Conservation (phyloP, 1,140 invertebrate genomes). For the Prorops nasuta region DNA sequence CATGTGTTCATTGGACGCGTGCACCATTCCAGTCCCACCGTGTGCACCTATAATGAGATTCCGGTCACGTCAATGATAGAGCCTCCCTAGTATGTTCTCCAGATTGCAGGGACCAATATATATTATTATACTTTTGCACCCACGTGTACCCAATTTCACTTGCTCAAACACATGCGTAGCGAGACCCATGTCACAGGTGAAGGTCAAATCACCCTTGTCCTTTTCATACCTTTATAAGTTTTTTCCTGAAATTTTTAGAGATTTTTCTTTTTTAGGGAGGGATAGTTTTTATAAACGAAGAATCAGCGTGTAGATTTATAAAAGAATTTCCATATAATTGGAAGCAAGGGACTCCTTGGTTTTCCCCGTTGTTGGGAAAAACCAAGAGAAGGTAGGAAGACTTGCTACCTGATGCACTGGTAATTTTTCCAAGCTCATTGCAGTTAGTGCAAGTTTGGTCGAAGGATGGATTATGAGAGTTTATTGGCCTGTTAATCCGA, state of each 20-base stretch:
- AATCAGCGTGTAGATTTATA: background rate
- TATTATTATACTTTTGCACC: background rate
- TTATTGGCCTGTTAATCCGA: background rate
- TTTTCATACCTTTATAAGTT: background rate
- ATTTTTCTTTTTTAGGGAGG: background rate
- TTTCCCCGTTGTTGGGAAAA: background rate
- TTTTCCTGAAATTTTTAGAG: background rate
- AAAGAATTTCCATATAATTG: background rate
- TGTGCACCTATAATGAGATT: slow-evolving; percentile 34
- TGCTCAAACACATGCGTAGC: background rate
- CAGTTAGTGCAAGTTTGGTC: too few species aligned
- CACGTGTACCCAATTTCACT: background rate
- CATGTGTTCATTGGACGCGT: slow-evolving; percentile 19
- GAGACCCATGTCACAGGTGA: background rate
- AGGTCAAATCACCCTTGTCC: background rate
- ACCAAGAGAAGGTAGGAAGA: background rate
- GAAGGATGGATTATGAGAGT: background rate
- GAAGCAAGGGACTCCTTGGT: background rate
- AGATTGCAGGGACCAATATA: too few species aligned
- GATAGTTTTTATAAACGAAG: background rate
- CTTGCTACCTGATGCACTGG: too few species aligned
- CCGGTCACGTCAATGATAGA: slow-evolving; percentile 25
- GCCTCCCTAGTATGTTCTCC: background rate
- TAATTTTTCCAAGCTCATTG: too few species aligned
- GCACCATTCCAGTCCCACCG: slow-evolving; percentile 3